phyloP scores from a whole-genome alignment of 2,888 invertebrate species.

The Troilus luridus region DNA sequence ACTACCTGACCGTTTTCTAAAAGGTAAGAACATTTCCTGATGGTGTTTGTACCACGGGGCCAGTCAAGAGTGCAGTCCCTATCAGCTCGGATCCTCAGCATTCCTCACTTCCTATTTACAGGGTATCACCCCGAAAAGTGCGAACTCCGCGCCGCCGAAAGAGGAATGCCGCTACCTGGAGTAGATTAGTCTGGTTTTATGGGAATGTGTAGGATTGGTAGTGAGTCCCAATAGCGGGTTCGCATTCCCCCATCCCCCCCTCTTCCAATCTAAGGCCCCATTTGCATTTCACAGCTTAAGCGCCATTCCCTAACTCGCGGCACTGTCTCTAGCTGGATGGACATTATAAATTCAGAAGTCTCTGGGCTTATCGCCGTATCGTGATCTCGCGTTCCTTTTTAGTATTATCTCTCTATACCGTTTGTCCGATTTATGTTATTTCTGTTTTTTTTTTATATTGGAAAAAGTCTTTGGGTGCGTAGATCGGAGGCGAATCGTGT shows the following conservation, averaged over 20 bases:
- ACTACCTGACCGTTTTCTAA: neutral
- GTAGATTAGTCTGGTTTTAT: slow-evolving; percentile 46
- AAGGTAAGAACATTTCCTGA: no score
- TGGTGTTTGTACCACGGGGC: no score
- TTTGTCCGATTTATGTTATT: neutral
- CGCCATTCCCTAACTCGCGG: neutral
- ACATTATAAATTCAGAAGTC: slow-evolving; percentile 17
- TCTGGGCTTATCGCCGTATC: neutral
- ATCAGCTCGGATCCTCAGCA: neutral
- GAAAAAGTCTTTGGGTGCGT: neutral
- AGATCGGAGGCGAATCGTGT: neutral
- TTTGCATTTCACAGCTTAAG: slow-evolving; percentile 44
- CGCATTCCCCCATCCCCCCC: slow-evolving; percentile 1
- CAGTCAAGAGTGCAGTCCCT: no score
- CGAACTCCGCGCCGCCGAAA: neutral
- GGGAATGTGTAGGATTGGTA: neutral
- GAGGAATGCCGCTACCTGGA: slow-evolving; percentile 21
- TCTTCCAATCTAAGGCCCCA: neutral
- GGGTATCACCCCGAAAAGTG: neutral
- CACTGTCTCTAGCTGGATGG: neutral
- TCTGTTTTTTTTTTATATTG: neutral
- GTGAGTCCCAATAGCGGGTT: slow-evolving; percentile 3
- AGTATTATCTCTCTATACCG: neutral
- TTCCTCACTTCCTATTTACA: neutral
- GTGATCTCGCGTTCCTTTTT: neutral